Evolutionary conservation across 2,113 vertebrate species (phyloP), one percentile per base, ranked within the genome.

Genomic region (Oenanthe melanoleuca): DNA sequence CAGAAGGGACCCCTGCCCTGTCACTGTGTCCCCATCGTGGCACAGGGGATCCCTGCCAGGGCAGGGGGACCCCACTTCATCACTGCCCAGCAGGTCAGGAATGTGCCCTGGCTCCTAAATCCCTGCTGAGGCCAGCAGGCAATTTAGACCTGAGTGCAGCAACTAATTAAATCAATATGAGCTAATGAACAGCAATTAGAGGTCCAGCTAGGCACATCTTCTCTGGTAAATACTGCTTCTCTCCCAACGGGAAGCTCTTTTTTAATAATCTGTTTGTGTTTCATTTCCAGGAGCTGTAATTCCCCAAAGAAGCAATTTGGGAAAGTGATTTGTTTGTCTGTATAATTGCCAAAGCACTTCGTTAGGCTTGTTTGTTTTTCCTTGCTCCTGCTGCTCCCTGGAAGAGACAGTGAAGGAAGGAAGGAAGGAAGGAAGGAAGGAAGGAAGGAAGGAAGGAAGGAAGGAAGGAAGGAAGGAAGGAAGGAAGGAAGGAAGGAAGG

Each of bases 151-250:
- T 95, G 97, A 98, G 98, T 97, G 97, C 98, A 98, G 98, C 98
- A 98, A 98, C 98, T 99, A 99, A 99, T 99, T 99, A 99, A 99
- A 99, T 99, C 99, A 99, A 99, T 99, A 98, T 98, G 98, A 99
- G 98, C 98, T 99, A 99, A 99, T 99, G 99, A 99, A 99, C 98
- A 98, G 98, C 99, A 99, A 99, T 99, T 99, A 99, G 98, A 98
- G 98, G 98, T 98, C 98, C 98, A 97, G 98, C 98, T 98, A 98
- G 98, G 98, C 98, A 97, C 98, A 98, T 98, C 98, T 98, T 98
- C 98, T 97, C 98, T 98, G 98, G 99, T 99, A 99, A 99, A 99
- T 99, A 99, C 98, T 97, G 98, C 95, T 98, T 98, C 97, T 98
- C 97, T 99, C 98, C 98, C 98, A 98, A 98, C 94, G 97, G 98